A percentile compares a stretch with the other conserved stretches of the same genome.
phyloP scores from a whole-genome alignment of 1,140 invertebrate species.

The Lucilia sericata region DNA sequence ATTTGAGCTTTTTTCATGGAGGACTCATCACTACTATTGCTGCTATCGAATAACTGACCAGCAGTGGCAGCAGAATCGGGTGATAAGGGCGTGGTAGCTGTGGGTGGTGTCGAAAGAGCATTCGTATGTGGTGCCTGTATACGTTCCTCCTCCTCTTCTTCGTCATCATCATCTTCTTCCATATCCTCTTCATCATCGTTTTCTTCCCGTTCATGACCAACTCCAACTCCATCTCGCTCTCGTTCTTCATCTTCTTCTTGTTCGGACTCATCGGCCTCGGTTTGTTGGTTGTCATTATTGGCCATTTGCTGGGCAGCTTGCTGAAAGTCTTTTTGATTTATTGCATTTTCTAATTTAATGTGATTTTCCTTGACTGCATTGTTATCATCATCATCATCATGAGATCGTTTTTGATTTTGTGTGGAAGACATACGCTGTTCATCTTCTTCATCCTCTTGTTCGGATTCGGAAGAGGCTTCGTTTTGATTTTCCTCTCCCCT shows the following conservation, averaged over 20 bases:
- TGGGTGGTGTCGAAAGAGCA: conserved; percentile 58
- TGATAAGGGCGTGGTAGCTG: conserved; percentile 60
- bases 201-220: not conserved
- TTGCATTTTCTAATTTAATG: not conserved
- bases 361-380: conserved; percentile 16
- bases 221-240: not conserved
- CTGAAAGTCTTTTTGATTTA: not conserved
- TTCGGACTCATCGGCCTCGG: not conserved
- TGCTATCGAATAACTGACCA: conserved; percentile 63
- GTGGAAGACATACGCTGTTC: not conserved
- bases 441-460: conserved; percentile 35
- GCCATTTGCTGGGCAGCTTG: not conserved
- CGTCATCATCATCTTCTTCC: conserved; percentile 30
- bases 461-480: not conserved
- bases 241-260: not conserved
- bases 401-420: conserved; percentile 32
- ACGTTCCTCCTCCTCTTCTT: conserved; percentile 44
- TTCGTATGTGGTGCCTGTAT: conserved; percentile 59
- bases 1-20: conserved; percentile 64
- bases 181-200: not conserved
- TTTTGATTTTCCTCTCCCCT: not conserved
- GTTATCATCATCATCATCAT: conserved; percentile 20
- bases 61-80: conserved; percentile 64
- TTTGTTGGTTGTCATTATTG: not conserved
- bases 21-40: conserved; percentile 63